Evolutionary conservation across 1,140 invertebrate genomes (phyloP).

Genomic region (Propsilocerus akamusi): DNA sequence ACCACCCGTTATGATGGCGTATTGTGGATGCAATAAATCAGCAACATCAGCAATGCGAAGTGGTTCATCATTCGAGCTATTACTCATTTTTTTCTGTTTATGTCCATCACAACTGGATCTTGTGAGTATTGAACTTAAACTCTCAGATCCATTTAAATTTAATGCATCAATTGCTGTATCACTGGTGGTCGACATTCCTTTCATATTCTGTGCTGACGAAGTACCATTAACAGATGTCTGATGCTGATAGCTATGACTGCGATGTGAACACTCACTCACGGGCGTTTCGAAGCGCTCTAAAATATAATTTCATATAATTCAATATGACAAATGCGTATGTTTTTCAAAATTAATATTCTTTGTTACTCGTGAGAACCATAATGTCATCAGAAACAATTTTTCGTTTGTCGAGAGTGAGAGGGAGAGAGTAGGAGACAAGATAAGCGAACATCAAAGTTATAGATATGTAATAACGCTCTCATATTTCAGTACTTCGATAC

Average conservation of each 20-base stretch:
- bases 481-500: too few species aligned
- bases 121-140: slow-evolving; percentile 3
- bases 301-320: too few species aligned
- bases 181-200: neutral
- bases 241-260: slow-evolving; percentile 16
- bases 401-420: too few species aligned
- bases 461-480: too few species aligned
- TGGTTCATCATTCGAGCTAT: slow-evolving; percentile 22
- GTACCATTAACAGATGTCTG: slow-evolving; percentile 19
- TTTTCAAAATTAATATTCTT: too few species aligned
- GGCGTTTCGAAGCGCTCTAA: too few species aligned
- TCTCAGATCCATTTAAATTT: neutral
- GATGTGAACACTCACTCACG: too few species aligned
- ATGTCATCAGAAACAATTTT: too few species aligned
- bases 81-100: neutral
- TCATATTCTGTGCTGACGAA: slow-evolving; percentile 17
- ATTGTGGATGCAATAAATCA: slow-evolving; percentile 67
- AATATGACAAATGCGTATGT: too few species aligned
- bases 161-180: neutral
- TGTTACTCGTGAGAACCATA: too few species aligned
- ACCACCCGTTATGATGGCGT: slow-evolving; percentile 78
- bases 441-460: too few species aligned
- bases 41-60: slow-evolving; percentile 61
- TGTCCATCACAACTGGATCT: neutral
- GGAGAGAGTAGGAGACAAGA: too few species aligned